phyloP scores from a whole-genome alignment of 2,797 vertebrate genomes.

The Enoplosus armatus region DNA sequence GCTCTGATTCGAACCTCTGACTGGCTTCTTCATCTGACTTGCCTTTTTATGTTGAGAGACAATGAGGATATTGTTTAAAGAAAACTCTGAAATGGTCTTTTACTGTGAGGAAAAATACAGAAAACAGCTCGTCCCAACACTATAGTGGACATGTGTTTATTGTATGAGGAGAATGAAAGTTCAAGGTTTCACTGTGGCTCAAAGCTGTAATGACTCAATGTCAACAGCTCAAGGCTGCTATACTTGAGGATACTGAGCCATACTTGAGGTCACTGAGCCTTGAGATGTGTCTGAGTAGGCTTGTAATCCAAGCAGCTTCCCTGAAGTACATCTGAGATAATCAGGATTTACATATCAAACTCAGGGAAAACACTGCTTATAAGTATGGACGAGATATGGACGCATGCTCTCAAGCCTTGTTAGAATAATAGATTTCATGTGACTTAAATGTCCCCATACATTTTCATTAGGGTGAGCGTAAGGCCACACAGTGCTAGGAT shows the following conservation, averaged over 20 bases:
- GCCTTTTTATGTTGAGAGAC: neutral
- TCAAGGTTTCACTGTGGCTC: constrained; percentile 12
- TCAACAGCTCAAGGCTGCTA: constrained; percentile 22
- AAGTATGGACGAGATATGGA: neutral
- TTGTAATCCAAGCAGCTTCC: constrained; percentile 7
- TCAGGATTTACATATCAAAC: constrained; percentile 34
- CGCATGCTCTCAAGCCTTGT: constrained; percentile 5
- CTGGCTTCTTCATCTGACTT: no score
- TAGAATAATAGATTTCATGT: constrained; percentile 45
- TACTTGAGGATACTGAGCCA: constrained; percentile 27
- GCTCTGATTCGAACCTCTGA: neutral
- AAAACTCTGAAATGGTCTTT: neutral
- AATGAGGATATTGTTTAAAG: neutral
- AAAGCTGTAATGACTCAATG: constrained; percentile 16
- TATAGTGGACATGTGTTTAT: neutral
- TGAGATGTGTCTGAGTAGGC: constrained; percentile 13
- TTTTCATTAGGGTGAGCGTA: constrained; percentile 59
- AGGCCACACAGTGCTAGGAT: constrained; percentile 27
- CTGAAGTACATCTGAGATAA: constrained; percentile 31
- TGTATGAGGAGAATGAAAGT: constrained; percentile 4
- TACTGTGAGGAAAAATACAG: neutral
- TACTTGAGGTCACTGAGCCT: constrained; percentile 4
- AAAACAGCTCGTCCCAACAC: neutral
- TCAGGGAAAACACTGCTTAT: constrained; percentile 20
- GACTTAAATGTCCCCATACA: constrained; percentile 62